Base-by-base conservation (phyloP, 2,888 invertebrate genomes). In the Archips crataeganus region DNA sequence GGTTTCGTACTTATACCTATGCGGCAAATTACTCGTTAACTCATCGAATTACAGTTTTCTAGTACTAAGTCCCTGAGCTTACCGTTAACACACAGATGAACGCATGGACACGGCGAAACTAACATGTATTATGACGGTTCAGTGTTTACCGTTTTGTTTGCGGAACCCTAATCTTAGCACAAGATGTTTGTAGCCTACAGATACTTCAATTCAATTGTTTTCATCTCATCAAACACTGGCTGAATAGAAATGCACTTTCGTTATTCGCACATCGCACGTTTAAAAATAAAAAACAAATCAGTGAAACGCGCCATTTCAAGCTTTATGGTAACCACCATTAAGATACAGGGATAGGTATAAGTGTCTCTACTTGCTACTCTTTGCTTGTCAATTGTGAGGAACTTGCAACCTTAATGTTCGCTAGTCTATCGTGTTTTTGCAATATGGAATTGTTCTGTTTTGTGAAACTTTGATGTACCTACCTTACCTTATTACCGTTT, bases 371-470 rank as follows among this genome's bases (percentile, higher is more conserved):
- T 54, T 54, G 9, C 9, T 15, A 15, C 54, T 23, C 9, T 54
- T 54, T 54, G 23, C 23, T 54, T 62, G 23, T 34, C 64, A 47
- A 63, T 59, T 47, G 68, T 39, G 49, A 68, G 54, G 54, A 73
- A 39, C 67, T 61, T 57, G 57, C 63, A 59, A 59, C 68, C 63
- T 59, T 63, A 68, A 62, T 72, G 72, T 68, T 68, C 68, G 42
- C 65, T 49, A 64, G 36, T 68, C 34, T 63, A 73, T 68, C 67
- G 49, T 64, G 73, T 69, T 73, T 73, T 73, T 73, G 73, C 73
- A 62, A 73, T 62, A 57, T 71, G 47, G 59, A 45, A 63, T 60
- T 63, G 73, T 68, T 73, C 64, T 71, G 64, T 71, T 67, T 68
- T 73, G 63, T 73, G 68, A 73, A 73, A 73, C 63, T 36, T 66